Evolutionary conservation across 2,888 invertebrate species (phyloP).

Genomic region (Tillus elongatus): DNA sequence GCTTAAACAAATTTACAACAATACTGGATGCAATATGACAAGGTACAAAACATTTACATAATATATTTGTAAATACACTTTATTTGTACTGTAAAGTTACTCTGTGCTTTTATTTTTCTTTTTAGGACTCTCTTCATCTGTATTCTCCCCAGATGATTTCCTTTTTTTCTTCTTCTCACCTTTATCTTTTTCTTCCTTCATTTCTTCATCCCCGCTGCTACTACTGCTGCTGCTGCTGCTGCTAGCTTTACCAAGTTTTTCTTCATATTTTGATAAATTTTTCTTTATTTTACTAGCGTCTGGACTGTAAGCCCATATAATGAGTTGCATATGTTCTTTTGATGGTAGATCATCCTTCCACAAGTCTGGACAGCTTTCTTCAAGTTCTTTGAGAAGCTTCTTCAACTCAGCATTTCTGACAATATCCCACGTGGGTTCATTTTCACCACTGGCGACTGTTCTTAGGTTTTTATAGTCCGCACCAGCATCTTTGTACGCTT

Average conservation of each 20-base stretch:
- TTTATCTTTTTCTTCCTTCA: constrained; percentile 18
- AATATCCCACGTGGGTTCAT: constrained; percentile 64
- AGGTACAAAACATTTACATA: too few relatives aligned
- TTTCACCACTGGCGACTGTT: constrained; percentile 49
- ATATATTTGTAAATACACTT: too few relatives aligned
- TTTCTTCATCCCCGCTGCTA: constrained; percentile 17
- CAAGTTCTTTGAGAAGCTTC: constrained; percentile 46
- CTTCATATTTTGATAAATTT: constrained; percentile 42
- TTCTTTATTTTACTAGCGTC: constrained; percentile 60
- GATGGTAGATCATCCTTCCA: constrained; percentile 61
- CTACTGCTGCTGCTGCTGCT: constrained; percentile 17
- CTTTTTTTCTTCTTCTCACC: constrained; percentile 31
- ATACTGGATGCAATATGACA: too few relatives aligned
- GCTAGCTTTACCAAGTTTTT: constrained; percentile 37
- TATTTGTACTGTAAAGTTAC: too few relatives aligned
- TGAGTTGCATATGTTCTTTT: constrained; percentile 55
- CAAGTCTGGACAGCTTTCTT: constrained; percentile 53
- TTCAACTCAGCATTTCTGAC: constrained; percentile 57
- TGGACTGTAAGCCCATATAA: constrained; percentile 70
- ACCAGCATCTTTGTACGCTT: constrained; percentile 53
- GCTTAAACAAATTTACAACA: too few relatives aligned
- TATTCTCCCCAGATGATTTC: constrained; percentile 21
- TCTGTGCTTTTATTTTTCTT: constrained; percentile 31
- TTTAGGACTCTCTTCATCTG: constrained; percentile 34
- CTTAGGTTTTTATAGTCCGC: constrained; percentile 68